Evolutionary conservation across 2,888 invertebrate species (phyloP).

Genomic region (Pediacus dermestoides): DNA sequence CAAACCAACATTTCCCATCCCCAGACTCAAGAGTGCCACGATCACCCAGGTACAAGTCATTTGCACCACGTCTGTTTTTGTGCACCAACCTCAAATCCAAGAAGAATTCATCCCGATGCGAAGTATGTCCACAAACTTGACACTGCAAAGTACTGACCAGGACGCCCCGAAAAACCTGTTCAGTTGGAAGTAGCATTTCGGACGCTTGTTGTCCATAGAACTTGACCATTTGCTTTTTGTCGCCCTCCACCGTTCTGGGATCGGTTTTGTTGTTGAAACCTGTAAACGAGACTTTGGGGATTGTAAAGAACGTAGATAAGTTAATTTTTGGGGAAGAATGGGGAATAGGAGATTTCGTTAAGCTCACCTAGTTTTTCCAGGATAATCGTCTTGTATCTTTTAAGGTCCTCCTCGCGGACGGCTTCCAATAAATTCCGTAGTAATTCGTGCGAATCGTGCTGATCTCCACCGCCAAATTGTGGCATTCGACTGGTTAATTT

Average conservation of each 20-base stretch:
- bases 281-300: slow-evolving; percentile 16
- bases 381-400: slow-evolving; percentile 80
- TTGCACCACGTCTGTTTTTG: background rate
- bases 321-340: background rate
- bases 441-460: slow-evolving; percentile 96
- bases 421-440: slow-evolving; percentile 86
- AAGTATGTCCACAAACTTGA: slow-evolving; percentile 82
- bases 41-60: too few relatives aligned
- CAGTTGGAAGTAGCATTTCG: slow-evolving; percentile 73
- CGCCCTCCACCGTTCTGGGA: slow-evolving; percentile 72
- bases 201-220: slow-evolving; percentile 79
- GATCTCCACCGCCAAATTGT: slow-evolving; percentile 89
- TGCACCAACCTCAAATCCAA: slow-evolving; percentile 66
- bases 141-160: slow-evolving; percentile 87
- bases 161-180: slow-evolving; percentile 91
- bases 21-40: too few relatives aligned
- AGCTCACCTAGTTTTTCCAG: slow-evolving; percentile 64
- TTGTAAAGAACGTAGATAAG: background rate
- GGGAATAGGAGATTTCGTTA: background rate
- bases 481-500: slow-evolving; percentile 67
- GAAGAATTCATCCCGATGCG: slow-evolving; percentile 87
- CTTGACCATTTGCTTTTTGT: slow-evolving; percentile 73
- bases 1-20: too few relatives aligned
- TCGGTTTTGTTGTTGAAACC: slow-evolving; percentile 65
- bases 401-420: slow-evolving; percentile 70